These are phyloP conservation scores for Xiphophorus couchianus DNA, from an alignment of 2,113 vertebrate genomes.

Conservation along the genomic window DNA sequence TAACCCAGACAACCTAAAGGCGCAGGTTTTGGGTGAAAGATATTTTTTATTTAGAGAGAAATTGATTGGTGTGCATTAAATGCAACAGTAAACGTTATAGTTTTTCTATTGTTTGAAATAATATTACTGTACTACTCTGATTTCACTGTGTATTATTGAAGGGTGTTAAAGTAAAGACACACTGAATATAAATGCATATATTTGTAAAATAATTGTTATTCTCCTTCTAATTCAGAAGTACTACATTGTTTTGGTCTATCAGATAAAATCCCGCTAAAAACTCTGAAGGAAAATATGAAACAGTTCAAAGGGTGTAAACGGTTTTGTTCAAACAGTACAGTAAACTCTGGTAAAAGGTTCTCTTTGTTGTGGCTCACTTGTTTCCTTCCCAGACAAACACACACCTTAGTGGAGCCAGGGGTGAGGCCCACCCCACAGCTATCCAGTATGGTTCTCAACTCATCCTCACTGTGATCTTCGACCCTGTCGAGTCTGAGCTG, in stretches of 20 bases:
- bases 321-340: neutral
- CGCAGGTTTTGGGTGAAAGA: no score
- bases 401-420: slow-evolving; percentile 81
- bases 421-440: slow-evolving; percentile 80
- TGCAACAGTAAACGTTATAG: no score
- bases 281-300: neutral
- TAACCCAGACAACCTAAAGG: no score
- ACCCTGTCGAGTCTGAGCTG: slow-evolving; percentile 85
- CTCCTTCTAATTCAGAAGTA: neutral
- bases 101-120: no score
- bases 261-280: neutral
- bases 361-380: no score
- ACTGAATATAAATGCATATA: no score
- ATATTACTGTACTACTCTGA: neutral
- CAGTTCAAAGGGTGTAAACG: neutral
- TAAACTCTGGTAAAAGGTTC: neutral
- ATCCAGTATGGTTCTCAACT: slow-evolving; percentile 83
- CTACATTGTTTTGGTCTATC: neutral
- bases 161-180: no score
- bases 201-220: no score
- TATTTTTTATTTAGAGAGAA: no score
- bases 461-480: slow-evolving; percentile 82
- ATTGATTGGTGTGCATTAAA: no score
- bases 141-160: no score
- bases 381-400: slow-evolving; percentile 8